Conservation (phyloP, 2,113 vertebrate species). For the Ranitomeya imitator region DNA sequence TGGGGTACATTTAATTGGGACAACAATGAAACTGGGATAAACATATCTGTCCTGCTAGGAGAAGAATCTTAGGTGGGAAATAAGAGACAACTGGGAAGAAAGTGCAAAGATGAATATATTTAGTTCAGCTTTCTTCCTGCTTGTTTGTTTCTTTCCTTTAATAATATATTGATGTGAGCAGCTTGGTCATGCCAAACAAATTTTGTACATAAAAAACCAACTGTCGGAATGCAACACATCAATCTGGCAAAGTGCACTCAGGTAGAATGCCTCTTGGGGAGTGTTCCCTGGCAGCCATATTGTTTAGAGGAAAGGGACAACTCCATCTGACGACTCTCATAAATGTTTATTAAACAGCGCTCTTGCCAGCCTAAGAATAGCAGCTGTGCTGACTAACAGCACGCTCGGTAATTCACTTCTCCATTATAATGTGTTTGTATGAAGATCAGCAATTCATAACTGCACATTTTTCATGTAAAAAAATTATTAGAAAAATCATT, state of each 20-base stretch:
- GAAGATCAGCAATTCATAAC: not conserved
- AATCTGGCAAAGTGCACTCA: slow-evolving; percentile 72
- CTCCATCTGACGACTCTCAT: slow-evolving; percentile 60
- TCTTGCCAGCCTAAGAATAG: slow-evolving; percentile 72
- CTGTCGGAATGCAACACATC: slow-evolving; percentile 81
- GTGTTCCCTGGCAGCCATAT: slow-evolving; percentile 61
- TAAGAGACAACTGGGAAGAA: not conserved
- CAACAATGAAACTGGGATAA: slow-evolving; percentile 28
- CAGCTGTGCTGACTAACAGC: slow-evolving; percentile 64
- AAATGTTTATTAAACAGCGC: slow-evolving; percentile 73
- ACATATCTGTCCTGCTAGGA: slow-evolving; percentile 1
- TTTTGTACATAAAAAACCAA: slow-evolving; percentile 81
- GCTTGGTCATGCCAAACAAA: slow-evolving; percentile 80
- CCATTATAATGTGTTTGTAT: not conserved
- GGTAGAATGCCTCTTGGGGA: slow-evolving; percentile 71
- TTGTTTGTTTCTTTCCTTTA: slow-evolving; percentile 68
- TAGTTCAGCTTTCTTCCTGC: slow-evolving; percentile 60
- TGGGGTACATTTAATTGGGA: slow-evolving; percentile 29
- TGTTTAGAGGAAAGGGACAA: slow-evolving; percentile 60
- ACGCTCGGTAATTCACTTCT: slow-evolving; percentile 60
- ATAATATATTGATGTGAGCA: slow-evolving; percentile 77
- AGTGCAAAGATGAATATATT: slow-evolving; percentile 26
- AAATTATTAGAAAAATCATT: not conserved
- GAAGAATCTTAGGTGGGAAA: not conserved
- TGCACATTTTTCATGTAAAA: not conserved